phyloP scores from a whole-genome alignment of 2,797 vertebrate species.

The Hypotaenidia philippensis region DNA sequence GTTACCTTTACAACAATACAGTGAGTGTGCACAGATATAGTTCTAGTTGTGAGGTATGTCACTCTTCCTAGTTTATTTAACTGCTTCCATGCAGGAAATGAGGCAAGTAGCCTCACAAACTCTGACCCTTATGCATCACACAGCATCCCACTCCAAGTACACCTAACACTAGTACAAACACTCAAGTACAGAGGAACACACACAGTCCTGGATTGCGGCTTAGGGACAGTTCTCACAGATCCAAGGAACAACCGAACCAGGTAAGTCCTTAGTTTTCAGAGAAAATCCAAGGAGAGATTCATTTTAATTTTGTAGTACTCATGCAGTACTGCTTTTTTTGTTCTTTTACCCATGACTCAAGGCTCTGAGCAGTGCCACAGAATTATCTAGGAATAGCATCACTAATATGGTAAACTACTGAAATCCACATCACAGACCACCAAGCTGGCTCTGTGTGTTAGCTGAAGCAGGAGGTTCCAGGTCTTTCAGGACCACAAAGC shows the following conservation, averaged over 20 bases:
- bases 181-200: neutral
- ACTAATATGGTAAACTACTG: neutral
- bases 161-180: neutral
- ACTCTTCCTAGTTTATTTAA: neutral
- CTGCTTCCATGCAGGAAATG: neutral
- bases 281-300: neutral
- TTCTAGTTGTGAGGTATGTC: neutral
- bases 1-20: neutral
- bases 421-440: neutral
- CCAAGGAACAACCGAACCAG: neutral
- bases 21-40: neutral
- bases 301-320: neutral
- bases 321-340: neutral
- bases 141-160: neutral
- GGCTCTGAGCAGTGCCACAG: neutral
- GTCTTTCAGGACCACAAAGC: neutral
- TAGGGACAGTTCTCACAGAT: neutral
- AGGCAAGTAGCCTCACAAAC: neutral
- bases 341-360: neutral
- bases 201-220: neutral
- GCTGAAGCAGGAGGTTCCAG: neutral
- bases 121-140: fast-evolving
- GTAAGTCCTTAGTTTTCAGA: neutral
- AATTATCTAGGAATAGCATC: neutral
- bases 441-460: neutral